Conservation (phyloP, 1,140 invertebrate genomes). For the Drosophila chauvacae region DNA sequence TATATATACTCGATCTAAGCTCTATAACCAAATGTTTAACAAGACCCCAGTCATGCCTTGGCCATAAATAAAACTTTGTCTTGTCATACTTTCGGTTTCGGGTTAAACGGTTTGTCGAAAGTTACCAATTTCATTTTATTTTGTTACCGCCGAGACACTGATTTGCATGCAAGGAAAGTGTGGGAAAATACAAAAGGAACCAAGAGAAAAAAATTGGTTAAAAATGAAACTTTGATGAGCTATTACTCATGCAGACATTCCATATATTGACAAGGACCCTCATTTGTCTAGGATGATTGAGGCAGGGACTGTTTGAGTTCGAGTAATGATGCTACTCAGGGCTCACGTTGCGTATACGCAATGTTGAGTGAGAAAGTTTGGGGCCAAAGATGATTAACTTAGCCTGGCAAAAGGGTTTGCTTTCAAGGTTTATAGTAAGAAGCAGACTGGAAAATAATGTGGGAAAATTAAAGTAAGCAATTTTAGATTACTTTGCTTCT, state of each 20-base stretch:
- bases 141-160: constrained; percentile 35
- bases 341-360: constrained; percentile 41
- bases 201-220: constrained; percentile 32
- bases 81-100: constrained; percentile 49
- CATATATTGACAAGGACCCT: constrained; percentile 68
- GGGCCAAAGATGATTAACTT: constrained; percentile 20
- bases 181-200: constrained; percentile 9
- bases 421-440: background rate
- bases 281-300: constrained; percentile 68
- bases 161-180: constrained; percentile 43
- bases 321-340: constrained; percentile 17
- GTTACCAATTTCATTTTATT: constrained; percentile 52
- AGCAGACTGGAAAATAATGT: background rate
- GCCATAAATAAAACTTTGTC: constrained; percentile 44
- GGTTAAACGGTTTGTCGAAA: constrained; percentile 55
- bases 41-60: constrained; percentile 4
- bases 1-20: background rate
- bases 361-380: constrained; percentile 31
- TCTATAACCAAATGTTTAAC: constrained; percentile 36
- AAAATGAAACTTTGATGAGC: constrained; percentile 79
- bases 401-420: background rate
- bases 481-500: background rate
- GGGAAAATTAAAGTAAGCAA: background rate
- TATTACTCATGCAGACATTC: constrained; percentile 53
- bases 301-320: constrained; percentile 15